Percentiles rank a stretch among this genome's conserved stretches.
phyloP scores from a whole-genome alignment of 2,113 vertebrate genomes.

The Cyphomyrus plagiostoma region DNA sequence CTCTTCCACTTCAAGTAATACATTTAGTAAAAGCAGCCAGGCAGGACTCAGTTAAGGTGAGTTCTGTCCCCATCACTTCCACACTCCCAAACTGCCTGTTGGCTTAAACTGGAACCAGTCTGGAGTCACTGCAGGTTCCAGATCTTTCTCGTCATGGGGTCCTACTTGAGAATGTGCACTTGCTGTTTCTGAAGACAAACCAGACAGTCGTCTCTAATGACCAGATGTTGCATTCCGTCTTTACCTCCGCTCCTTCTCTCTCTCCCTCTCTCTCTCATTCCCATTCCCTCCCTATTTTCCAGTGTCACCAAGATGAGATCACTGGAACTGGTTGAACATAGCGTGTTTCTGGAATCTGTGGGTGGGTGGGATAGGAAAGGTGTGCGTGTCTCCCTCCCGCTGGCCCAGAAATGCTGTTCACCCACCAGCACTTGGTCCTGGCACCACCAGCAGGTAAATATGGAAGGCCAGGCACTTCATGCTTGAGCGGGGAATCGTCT shows the following conservation, averaged over 20 bases:
- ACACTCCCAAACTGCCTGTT: neutral
- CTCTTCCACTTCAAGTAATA: neutral
- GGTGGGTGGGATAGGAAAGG: neutral
- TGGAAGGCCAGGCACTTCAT: conserved; percentile 23
- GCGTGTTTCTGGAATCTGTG: neutral
- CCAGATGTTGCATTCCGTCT: neutral
- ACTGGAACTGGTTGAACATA: neutral
- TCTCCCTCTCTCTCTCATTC: conserved; percentile 1
- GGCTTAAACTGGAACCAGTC: neutral
- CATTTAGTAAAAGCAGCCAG: neutral
- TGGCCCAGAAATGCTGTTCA: conserved; percentile 12
- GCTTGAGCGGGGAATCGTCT: conserved; percentile 12
- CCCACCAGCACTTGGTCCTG: neutral
- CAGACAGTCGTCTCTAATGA: conserved; percentile 11
- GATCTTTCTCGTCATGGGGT: neutral
- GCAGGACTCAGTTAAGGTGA: neutral
- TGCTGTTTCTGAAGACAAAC: neutral
- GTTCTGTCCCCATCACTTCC: neutral
- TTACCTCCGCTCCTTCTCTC: neutral
- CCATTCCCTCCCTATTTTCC: conserved; percentile 24
- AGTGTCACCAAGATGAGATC: conserved; percentile 11
- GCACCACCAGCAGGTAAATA: neutral
- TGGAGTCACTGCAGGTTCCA: neutral
- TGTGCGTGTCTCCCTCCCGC: neutral
- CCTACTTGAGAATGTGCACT: neutral